phyloP scores from a whole-genome alignment of 35 echinoderm and acorn worm genomes.

The Heliocidaris tuberculata region DNA sequence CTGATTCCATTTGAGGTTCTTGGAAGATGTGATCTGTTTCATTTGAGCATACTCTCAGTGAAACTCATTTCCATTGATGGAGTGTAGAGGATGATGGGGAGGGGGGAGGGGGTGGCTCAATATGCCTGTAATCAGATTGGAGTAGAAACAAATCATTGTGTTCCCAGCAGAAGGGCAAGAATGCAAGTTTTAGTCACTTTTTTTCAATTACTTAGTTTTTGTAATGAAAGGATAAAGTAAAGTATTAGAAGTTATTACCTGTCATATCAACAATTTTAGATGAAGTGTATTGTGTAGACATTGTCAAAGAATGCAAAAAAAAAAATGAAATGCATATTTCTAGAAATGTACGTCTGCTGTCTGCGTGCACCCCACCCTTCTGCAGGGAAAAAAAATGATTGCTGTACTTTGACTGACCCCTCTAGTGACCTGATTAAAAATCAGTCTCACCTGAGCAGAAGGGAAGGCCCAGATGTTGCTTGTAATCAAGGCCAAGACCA shows the following conservation, averaged over 20 bases:
- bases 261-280: no score
- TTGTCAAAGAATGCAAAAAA: background rate
- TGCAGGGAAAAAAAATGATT: background rate
- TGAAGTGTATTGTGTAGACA: background rate
- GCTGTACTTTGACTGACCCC: background rate
- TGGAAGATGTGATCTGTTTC: background rate
- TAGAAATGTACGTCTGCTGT: background rate
- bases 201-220: no score
- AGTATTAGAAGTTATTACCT: no score
- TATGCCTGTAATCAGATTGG: background rate
- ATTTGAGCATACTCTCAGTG: background rate
- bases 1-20: background rate
- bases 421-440: background rate
- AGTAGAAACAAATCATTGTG: background rate
- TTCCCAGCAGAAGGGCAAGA: background rate
- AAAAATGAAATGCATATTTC: no score
- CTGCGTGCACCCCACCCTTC: background rate
- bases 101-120: background rate
- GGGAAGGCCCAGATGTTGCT: background rate
- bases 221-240: no score
- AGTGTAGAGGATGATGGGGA: background rate
- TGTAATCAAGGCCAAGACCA: background rate
- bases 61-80: background rate
- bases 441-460: background rate
- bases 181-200: background rate